Evolutionary conservation across 2,888 invertebrate genomes (phyloP).

Genomic region (Micoletzkya japonica): DNA sequence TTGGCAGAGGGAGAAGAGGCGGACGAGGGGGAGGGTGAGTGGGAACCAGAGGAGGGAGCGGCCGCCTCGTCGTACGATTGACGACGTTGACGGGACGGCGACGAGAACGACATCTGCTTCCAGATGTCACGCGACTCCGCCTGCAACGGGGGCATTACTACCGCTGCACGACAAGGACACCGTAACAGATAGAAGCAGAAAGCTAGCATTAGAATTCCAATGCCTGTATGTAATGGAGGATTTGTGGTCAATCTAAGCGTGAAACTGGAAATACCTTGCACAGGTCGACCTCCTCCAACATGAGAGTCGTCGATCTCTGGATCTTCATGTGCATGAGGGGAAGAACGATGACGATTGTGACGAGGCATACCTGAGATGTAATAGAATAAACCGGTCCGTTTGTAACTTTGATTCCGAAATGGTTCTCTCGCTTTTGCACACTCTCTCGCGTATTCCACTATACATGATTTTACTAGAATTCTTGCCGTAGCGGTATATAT

Average conservation of each 20-base stretch:
- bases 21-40: no score
- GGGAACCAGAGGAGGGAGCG: neutral
- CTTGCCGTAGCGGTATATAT: neutral
- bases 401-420: neutral
- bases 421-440: neutral
- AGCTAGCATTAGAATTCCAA: no score
- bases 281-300: constrained; percentile 56
- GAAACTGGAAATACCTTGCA: no score
- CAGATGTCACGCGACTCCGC: constrained; percentile 60
- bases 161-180: no score
- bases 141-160: constrained; percentile 37
- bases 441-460: no score
- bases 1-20: neutral
- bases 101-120: constrained; percentile 56
- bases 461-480: no score
- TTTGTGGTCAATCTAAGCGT: no score
- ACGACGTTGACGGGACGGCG: constrained; percentile 31
- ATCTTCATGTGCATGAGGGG: constrained; percentile 55
- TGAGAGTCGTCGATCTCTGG: constrained; percentile 52
- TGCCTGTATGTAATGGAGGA: no score
- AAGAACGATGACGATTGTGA: constrained; percentile 53
- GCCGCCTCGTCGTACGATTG: constrained; percentile 26
- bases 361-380: constrained; percentile 36
- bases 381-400: no score
- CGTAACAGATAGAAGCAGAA: no score